Conservation (phyloP, 2,797 vertebrate species). For the Cyclopterus lumpus region DNA sequence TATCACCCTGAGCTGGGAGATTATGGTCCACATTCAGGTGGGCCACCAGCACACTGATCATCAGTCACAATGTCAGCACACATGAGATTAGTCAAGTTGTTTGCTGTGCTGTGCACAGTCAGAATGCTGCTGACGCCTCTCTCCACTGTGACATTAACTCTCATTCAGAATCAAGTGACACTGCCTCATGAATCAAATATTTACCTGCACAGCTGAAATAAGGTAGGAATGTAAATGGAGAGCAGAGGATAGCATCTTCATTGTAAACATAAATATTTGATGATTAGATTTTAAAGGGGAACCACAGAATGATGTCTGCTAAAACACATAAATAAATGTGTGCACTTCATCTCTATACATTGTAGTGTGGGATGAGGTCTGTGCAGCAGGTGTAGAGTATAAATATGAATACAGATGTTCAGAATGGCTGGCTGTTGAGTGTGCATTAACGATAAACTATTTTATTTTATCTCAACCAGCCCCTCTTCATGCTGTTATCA, state of each 20-base stretch:
- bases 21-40: slow-evolving; percentile 73
- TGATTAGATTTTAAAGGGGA: slow-evolving; percentile 51
- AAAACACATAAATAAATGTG: slow-evolving; percentile 24
- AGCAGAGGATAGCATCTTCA: slow-evolving; percentile 34
- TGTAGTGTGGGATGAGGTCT: slow-evolving; percentile 15
- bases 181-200: slow-evolving; percentile 67
- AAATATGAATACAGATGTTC: slow-evolving; percentile 68
- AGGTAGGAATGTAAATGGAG: slow-evolving; percentile 47
- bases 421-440: slow-evolving; percentile 55
- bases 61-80: slow-evolving; percentile 77
- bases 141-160: slow-evolving; percentile 67
- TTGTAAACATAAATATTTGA: slow-evolving; percentile 57
- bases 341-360: slow-evolving; percentile 24
- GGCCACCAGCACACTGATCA: slow-evolving; percentile 73
- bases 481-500: slow-evolving; percentile 57
- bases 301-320: slow-evolving; percentile 40
- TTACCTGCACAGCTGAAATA: slow-evolving; percentile 55
- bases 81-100: slow-evolving; percentile 74
- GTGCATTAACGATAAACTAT: slow-evolving; percentile 61
- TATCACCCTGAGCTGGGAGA: slow-evolving; percentile 69
- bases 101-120: slow-evolving; percentile 67
- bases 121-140: slow-evolving; percentile 71
- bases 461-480: slow-evolving; percentile 62
- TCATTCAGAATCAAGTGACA: slow-evolving; percentile 51
- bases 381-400: slow-evolving; percentile 46